A percentile compares a stretch with the other conserved stretches of the same genome.
Conservation (phyloP, 2,888 invertebrate genomes). For the Ochropacha duplaris region DNA sequence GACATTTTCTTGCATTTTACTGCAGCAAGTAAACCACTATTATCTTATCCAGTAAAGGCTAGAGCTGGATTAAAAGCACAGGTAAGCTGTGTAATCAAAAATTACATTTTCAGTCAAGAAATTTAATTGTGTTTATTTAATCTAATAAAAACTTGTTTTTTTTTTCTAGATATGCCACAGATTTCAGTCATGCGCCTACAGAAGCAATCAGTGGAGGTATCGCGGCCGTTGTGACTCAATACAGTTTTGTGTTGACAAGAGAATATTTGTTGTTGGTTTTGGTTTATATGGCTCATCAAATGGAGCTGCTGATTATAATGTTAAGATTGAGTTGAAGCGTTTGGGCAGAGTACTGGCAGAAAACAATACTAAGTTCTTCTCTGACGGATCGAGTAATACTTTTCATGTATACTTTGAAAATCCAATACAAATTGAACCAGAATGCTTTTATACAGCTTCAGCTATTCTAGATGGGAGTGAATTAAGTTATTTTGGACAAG, state of each 20-base stretch:
- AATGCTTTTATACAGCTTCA: constrained; percentile 97
- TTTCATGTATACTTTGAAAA: constrained; percentile 93
- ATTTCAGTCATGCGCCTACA: constrained; percentile 97
- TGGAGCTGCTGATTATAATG: constrained; percentile 97
- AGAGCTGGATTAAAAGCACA: constrained; percentile 95
- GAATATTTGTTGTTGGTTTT: constrained; percentile 97
- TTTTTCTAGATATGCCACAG: constrained; percentile 92
- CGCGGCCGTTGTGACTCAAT: constrained; percentile 98
- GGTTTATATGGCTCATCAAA: constrained; percentile 98
- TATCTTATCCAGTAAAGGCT: constrained; percentile 92
- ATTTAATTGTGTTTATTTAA: constrained; percentile 1
- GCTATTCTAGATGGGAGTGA: constrained; percentile 96
- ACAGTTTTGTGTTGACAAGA: constrained; percentile 97
- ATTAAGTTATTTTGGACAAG: constrained; percentile 98
- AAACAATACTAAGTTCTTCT: constrained; percentile 96
- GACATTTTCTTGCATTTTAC: constrained; percentile 98
- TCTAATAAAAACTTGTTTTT: neutral
- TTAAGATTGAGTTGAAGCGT: constrained; percentile 96
- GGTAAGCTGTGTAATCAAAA: constrained; percentile 66
- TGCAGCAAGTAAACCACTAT: constrained; percentile 91
- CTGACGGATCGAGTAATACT: constrained; percentile 97
- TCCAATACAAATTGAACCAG: constrained; percentile 95
- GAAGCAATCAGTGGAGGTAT: constrained; percentile 98
- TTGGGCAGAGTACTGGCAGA: constrained; percentile 94
- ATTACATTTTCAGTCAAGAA: neutral